phyloP scores from a whole-genome alignment of 1,140 invertebrate genomes.

The Latrodectus geometricus region DNA sequence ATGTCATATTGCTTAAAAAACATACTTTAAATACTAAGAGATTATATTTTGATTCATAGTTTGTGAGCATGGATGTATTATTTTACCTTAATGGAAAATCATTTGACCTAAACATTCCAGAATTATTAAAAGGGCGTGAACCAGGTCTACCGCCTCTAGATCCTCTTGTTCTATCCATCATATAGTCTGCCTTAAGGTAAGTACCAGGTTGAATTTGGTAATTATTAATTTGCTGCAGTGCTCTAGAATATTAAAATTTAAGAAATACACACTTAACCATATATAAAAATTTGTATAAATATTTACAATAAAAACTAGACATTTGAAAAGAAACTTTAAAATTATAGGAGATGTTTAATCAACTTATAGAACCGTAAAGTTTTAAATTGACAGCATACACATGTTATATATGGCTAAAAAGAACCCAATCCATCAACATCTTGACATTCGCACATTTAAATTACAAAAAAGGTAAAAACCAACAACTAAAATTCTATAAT shows the following conservation, averaged over 20 bases:
- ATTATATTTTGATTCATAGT: background rate
- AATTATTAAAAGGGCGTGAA: slow-evolving; percentile 66
- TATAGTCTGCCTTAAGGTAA: slow-evolving; percentile 83
- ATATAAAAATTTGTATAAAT: too few species aligned
- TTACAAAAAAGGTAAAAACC: too few species aligned
- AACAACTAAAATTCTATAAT: too few species aligned
- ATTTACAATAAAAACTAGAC: too few species aligned
- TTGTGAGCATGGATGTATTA: background rate
- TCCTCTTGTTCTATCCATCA: slow-evolving; percentile 74
- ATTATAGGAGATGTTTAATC: too few species aligned
- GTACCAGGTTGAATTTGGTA: slow-evolving; percentile 83
- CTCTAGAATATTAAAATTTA: slow-evolving; percentile 26
- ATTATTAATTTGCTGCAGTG: slow-evolving; percentile 74
- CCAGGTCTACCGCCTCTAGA: slow-evolving; percentile 40
- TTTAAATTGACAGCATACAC: too few species aligned
- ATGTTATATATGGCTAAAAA: too few species aligned
- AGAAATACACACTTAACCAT: background rate
- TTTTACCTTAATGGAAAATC: slow-evolving; percentile 83
- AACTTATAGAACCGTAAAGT: too few species aligned
- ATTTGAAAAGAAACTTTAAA: too few species aligned
- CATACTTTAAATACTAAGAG: background rate
- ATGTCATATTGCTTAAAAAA: background rate
- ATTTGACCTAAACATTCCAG: slow-evolving; percentile 69
- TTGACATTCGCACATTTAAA: too few species aligned
- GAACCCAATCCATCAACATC: too few species aligned